Base-by-base conservation (phyloP, 2,888 invertebrate genomes). In the Seira musarum region DNA sequence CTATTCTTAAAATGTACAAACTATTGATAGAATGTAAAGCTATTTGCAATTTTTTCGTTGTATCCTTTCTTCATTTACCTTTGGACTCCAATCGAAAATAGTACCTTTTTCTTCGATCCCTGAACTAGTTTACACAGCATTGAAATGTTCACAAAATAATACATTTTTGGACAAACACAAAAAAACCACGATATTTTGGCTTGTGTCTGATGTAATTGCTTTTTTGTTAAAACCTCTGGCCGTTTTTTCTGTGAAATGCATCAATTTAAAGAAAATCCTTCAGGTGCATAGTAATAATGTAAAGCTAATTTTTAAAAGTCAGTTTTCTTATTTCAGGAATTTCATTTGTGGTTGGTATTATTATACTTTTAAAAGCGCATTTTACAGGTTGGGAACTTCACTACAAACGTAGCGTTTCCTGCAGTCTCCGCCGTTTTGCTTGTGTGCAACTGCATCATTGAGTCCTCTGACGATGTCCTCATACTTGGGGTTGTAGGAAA, bases 371-470 rank as follows among this genome's bases (percentile, higher is more conserved):
- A 73, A 15, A 57, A 25, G 30, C 24, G 22, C 19, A 53, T 66
- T 80, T 84, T 83, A 83, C 82, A 85, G 80, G 53, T 82, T 81
- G 30, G 87, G 85, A 46, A 87, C 83, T 64, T 86, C 85, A n/a
- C 86, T 83, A 75, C 88, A 88, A 25, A 79, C 76, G 79, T 88
- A 88, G 67, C 85, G 83, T 46, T 82, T 82, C 63, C 80, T 80
- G 71, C 93, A 93, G 19, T 90, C 89, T 85, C 90, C 90, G 1
- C 92, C 92, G 0, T 90, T 90, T 80, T 90, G 90, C 2, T 94
- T 94, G 89, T 92, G 92, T 46, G 92, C 90, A 2, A 93, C 91
- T 0, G 94, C 94, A 84, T 92, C 91, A 87, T 92, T 92, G 85
- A 94, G 90, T 71, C 93, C 91, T 49, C 90, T 89, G 2, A 94